phyloP scores from a whole-genome alignment of 2,888 invertebrate species.

The Choreutis nemorana region DNA sequence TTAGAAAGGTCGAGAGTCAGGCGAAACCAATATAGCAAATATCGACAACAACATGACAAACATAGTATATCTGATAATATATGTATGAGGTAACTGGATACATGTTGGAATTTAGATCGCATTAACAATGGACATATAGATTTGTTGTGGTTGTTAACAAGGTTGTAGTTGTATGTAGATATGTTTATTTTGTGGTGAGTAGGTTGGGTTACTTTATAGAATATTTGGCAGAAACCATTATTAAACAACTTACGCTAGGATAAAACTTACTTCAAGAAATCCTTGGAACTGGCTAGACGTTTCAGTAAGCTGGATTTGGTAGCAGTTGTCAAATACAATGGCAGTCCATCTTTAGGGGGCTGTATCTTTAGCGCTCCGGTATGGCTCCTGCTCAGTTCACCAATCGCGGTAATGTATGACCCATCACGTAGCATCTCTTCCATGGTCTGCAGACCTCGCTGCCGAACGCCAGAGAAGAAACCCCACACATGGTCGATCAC shows the following conservation, averaged over 20 bases:
- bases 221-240: too few species aligned
- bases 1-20: too few species aligned
- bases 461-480: constrained; percentile 83
- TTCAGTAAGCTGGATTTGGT: constrained; percentile 78
- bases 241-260: too few species aligned
- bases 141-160: too few species aligned
- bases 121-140: too few species aligned
- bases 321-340: constrained; percentile 81
- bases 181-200: too few species aligned
- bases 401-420: constrained; percentile 80
- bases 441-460: constrained; percentile 85
- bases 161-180: too few species aligned
- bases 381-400: constrained; percentile 73
- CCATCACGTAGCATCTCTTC: constrained; percentile 88
- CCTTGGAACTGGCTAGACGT: constrained; percentile 74
- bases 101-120: too few species aligned
- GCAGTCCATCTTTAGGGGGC: constrained; percentile 74
- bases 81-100: neutral
- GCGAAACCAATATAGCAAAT: constrained; percentile 9
- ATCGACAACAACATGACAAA: constrained; percentile 7
- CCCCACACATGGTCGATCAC: constrained; percentile 85
- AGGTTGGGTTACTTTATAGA: too few species aligned
- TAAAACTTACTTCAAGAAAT: constrained; percentile 68
- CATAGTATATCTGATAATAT: neutral
- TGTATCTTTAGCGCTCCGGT: constrained; percentile 73